These are phyloP conservation scores for Spinus pinus DNA, from an alignment of 2,797 vertebrate species.

Conservation along the genomic window DNA sequence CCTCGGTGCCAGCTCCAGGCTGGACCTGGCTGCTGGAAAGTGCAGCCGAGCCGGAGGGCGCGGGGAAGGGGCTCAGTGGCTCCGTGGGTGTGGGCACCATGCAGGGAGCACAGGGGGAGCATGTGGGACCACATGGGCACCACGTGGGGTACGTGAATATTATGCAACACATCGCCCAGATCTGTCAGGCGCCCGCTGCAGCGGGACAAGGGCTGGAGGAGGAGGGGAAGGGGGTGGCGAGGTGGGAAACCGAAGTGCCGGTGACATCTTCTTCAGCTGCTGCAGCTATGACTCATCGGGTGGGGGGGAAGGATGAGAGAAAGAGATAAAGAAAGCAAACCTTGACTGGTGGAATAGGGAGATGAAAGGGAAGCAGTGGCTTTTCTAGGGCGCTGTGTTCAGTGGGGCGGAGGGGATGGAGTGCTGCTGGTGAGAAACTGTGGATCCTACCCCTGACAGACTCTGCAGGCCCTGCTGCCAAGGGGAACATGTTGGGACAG, in stretches of 20 bases:
- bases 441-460: rapidly evolving
- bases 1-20: not conserved
- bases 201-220: conserved; percentile 32
- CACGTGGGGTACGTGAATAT: not conserved
- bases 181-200: conserved; percentile 32
- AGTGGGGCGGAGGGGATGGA: not conserved
- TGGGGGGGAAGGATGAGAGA: not conserved
- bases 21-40: not conserved
- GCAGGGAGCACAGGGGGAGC: not conserved
- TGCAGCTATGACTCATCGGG: conserved; percentile 54
- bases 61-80: rapidly evolving
- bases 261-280: conserved; percentile 40
- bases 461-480: not conserved
- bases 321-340: conserved; percentile 25
- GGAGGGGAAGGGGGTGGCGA: conserved; percentile 49
- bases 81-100: not conserved
- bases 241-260: conserved; percentile 23
- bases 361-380: conserved; percentile 10
- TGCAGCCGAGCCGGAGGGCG: rapidly evolving
- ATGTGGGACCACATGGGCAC: not conserved
- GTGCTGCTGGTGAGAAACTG: not conserved
- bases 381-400: not conserved
- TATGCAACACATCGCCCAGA: conserved; percentile 41
- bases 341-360: not conserved
- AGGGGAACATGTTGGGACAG: not conserved